Conservation (phyloP, 2,113 vertebrate species). For the Diphyllodes magnificus region DNA sequence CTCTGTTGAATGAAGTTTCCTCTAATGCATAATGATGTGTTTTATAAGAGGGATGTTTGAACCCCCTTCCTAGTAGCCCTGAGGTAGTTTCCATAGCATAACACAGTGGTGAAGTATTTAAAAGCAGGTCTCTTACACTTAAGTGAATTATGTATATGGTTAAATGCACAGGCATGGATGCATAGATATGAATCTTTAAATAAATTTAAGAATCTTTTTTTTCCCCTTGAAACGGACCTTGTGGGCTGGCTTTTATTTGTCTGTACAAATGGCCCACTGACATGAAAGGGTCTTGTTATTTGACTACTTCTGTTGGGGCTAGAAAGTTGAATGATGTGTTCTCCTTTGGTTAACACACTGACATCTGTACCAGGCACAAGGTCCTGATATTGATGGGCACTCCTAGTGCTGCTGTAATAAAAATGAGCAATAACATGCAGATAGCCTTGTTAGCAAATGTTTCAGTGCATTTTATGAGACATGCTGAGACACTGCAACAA, state of each 20-base stretch:
- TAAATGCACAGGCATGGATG: slow-evolving; percentile 39
- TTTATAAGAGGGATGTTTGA: slow-evolving; percentile 68
- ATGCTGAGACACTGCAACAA: neutral
- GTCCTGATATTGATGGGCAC: neutral
- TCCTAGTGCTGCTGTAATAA: neutral
- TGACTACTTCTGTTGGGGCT: neutral
- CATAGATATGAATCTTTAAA: slow-evolving; percentile 52
- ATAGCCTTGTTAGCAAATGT: neutral
- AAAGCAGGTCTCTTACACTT: slow-evolving; percentile 42
- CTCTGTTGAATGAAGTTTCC: slow-evolving; percentile 65
- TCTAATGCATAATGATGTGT: slow-evolving; percentile 67
- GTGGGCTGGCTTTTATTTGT: neutral
- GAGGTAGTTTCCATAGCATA: slow-evolving; percentile 69
- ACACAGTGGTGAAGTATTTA: slow-evolving; percentile 65
- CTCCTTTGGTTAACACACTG: slow-evolving; percentile 2
- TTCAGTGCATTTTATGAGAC: neutral
- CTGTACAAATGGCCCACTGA: neutral
- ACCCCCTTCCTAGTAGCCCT: slow-evolving; percentile 62
- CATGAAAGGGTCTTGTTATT: neutral
- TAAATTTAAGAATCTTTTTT: slow-evolving; percentile 25
- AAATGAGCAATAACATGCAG: neutral
- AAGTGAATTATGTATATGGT: slow-evolving; percentile 52
- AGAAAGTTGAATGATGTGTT: neutral
- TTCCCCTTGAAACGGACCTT: neutral
- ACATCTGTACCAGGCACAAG: neutral